Evolutionary conservation across 1,140 invertebrate species (phyloP), one percentile per base, ranked within the genome.

Genomic region (Leptinotarsa lineolata): DNA sequence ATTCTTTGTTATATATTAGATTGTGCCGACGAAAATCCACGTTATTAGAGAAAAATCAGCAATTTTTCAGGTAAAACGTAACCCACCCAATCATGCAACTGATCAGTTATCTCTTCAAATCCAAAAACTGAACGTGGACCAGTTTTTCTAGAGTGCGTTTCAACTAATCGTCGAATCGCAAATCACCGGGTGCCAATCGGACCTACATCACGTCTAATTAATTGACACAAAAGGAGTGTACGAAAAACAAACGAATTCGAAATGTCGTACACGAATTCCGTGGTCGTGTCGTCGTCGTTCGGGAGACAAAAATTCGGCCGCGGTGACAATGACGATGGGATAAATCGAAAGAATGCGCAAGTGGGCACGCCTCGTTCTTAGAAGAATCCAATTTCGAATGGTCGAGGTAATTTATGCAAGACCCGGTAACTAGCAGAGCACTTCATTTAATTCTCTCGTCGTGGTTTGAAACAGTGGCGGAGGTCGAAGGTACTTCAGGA

Each of bases 401-500:
- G 48, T 54, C 39, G 64, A 39, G 15, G 24, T 66, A 66, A 66
- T 66, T 39, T 66, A 66, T 66, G 64, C 64, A 66, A 66, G 64
- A 66, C n/a, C 30, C 64, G 39, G 64, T 44, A 66, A 66, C 64
- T 66, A 66, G 18, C 30, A 18, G 64, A 66, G 22, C 30, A 66
- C 22, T 66, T 66, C 64, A 66, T 18, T 66, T 66, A 66, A 39
- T 30, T 66, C 64, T 30, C 30, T 66, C 64, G 3, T 39, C 11
- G 22, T 66, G 16, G 24, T 24, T 46, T 39, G 18, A 66, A 66
- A 15, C 64, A 66, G 64, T 66, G 39, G 64, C 22, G 64, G 12
- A n/a, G 21, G 30, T 39, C 8, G 30, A 39, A 8, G 8, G 24
- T 30, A 6, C 24, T 30, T 2, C 48, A 54, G 13, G 48, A 54